phyloP scores from a whole-genome alignment of 2,888 invertebrate genomes.

The Hirtodrosophila duncani region DNA sequence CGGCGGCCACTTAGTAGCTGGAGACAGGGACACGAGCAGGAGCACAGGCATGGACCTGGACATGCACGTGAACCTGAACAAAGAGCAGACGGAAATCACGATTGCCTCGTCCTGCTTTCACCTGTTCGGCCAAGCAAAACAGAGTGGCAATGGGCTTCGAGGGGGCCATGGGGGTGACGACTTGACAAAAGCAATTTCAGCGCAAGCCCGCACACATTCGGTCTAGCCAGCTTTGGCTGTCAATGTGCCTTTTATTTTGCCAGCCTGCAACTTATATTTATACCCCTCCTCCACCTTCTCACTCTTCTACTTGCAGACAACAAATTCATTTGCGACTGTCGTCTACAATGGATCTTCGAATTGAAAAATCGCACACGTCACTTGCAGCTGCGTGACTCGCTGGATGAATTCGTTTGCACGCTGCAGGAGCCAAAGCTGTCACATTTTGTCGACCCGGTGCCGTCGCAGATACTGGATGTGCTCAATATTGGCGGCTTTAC shows the following conservation, averaged over 20 bases:
- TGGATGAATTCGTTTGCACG: conserved; percentile 86
- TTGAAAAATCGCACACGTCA: conserved; percentile 86
- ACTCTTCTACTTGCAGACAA: conserved; percentile 82
- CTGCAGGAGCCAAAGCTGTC: conserved; percentile 79
- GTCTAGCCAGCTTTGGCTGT: conserved; percentile 30
- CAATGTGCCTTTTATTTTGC: conserved; percentile 35
- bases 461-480: conserved; percentile 65
- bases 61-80: conserved; percentile 3
- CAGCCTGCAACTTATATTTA: conserved; percentile 15
- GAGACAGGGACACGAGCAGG: conserved; percentile 17
- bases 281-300: conserved; percentile 10
- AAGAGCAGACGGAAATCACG: conserved; percentile 21
- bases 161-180: conserved; percentile 18
- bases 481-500: conserved; percentile 68
- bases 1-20: conserved; percentile 56
- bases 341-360: conserved; percentile 88
- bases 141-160: not conserved
- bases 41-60: conserved; percentile 18
- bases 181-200: conserved; percentile 66
- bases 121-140: conserved; percentile 23
- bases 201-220: conserved; percentile 7
- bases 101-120: conserved; percentile 28
- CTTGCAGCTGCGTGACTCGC: conserved; percentile 82
- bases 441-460: conserved; percentile 72
- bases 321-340: conserved; percentile 90